phyloP scores from a whole-genome alignment of 2,113 vertebrate genomes.

The Dendrocopos noguchii region DNA sequence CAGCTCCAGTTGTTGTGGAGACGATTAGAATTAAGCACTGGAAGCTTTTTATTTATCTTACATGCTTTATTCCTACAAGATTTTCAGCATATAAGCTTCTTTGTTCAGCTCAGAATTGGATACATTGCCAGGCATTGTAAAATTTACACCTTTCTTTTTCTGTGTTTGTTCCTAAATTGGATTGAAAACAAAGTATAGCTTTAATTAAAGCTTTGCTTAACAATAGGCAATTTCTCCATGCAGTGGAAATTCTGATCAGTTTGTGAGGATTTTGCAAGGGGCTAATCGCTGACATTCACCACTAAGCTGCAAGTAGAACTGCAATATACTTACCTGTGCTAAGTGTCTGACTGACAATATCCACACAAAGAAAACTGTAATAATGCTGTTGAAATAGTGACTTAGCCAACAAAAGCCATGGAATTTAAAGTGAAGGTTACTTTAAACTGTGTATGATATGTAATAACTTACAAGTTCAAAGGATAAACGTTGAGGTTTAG shows the following conservation, averaged over 20 bases:
- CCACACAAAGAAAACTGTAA: constrained; percentile 49
- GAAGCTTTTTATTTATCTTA: constrained; percentile 82
- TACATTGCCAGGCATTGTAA: constrained; percentile 75
- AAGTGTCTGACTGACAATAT: constrained; percentile 45
- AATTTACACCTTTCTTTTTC: constrained; percentile 72
- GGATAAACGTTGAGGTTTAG: background rate
- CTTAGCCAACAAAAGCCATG: constrained; percentile 22
- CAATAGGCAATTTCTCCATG: constrained; percentile 42
- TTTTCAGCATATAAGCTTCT: constrained; percentile 80
- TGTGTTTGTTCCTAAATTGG: constrained; percentile 77
- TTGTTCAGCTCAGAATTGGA: constrained; percentile 76
- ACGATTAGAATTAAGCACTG: constrained; percentile 79
- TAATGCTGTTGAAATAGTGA: constrained; percentile 46
- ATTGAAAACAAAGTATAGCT: constrained; percentile 78
- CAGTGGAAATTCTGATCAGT: constrained; percentile 55
- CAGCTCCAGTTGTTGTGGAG: constrained; percentile 78
- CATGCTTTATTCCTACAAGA: constrained; percentile 78
- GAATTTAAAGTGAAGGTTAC: constrained; percentile 43
- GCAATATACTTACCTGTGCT: constrained; percentile 34
- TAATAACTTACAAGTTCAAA: background rate
- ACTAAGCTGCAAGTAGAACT: constrained; percentile 37
- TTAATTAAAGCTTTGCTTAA: constrained; percentile 74
- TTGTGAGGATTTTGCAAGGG: constrained; percentile 46
- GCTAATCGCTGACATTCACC: constrained; percentile 35
- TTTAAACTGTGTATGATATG: background rate